Percentiles rank a stretch among this genome's conserved stretches.
Evolutionary conservation across 2,113 vertebrate species (phyloP).

Genomic region (Mobula birostris): DNA sequence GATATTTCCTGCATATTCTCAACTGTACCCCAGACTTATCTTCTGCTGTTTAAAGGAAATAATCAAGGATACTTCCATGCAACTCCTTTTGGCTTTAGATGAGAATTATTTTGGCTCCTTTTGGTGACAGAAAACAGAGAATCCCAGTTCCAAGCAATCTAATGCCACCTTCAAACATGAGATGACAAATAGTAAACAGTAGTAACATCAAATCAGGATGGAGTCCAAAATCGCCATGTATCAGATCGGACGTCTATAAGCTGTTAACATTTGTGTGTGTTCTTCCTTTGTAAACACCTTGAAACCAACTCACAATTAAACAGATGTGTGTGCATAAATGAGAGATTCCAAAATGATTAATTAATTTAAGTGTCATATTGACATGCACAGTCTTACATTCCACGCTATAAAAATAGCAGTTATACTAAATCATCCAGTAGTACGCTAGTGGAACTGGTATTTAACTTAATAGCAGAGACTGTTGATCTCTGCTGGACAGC

Average conservation of each 20-base stretch:
- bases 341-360: no score
- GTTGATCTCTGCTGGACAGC: background rate
- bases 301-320: no score
- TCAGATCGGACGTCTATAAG: background rate
- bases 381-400: no score
- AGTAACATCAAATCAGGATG: background rate
- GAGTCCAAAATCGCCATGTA: background rate
- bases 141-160: background rate
- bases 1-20: background rate
- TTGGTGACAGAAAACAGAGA: background rate
- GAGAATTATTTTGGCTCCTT: background rate
- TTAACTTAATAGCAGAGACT: background rate
- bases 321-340: no score
- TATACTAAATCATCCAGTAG: background rate
- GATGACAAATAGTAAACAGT: background rate
- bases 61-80: background rate
- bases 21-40: background rate
- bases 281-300: no score
- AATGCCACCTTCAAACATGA: no score
- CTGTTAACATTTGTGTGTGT: no score
- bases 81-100: background rate
- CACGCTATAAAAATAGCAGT: no score
- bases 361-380: no score
- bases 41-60: background rate
- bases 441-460: background rate